Base-by-base conservation (phyloP, 2,888 invertebrate species). In the Aelia acuminata region DNA sequence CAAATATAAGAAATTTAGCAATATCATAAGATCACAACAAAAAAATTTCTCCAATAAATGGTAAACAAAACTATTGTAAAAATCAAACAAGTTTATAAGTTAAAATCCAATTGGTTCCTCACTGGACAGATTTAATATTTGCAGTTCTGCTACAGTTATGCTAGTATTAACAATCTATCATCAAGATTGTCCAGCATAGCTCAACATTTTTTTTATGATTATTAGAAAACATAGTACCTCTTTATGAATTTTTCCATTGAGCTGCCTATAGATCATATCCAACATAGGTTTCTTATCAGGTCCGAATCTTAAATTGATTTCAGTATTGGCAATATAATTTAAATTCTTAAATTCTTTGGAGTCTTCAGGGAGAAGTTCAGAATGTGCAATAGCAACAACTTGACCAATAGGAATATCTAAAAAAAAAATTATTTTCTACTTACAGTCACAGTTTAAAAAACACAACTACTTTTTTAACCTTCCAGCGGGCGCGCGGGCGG, bases 161-260 rank as follows among this genome's bases (percentile, higher is more conserved):
- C n/a, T n/a, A n/a, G n/a, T n/a, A n/a, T n/a, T n/a, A n/a, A n/a
- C n/a, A n/a, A n/a, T n/a, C n/a, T n/a, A n/a, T n/a, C n/a, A n/a
- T n/a, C n/a, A n/a, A n/a, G n/a, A n/a, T n/a, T n/a, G n/a, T n/a
- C n/a, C n/a, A n/a, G n/a, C n/a, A n/a, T n/a, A n/a, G n/a, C n/a
- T n/a, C n/a, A n/a, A n/a, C n/a, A n/a, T n/a, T n/a, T n/a, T n/a
- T n/a, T n/a, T n/a, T n/a, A 49, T 15, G 15, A 18, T 15, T 49
- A 49, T 49, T 49, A 49, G 18, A 49, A 22, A 22, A 53, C 3
- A 31, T 31, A 70, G 31, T 70, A 88, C 88, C 63, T 88, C 88
- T 88, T 84, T 88, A 20, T 53, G 48, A 31, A 88, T 18, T 57
- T 84, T 84, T 84, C 88, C 88, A 84, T 80, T 84, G n/a, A 84